Evolutionary conservation across 2,888 invertebrate genomes (phyloP).

Genomic region (Apodemia duryi): DNA sequence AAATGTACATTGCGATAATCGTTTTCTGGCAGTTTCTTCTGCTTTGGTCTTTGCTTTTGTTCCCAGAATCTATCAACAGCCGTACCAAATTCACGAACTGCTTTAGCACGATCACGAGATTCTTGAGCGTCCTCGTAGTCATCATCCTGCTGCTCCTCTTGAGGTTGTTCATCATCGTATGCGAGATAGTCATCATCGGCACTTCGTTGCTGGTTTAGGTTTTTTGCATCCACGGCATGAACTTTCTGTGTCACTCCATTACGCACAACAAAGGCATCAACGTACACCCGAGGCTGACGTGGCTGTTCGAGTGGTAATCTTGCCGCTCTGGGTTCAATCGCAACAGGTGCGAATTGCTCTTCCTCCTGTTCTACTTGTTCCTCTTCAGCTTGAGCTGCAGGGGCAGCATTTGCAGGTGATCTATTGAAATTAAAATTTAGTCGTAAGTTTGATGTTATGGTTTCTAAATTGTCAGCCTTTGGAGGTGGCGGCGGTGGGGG

Average conservation of each 20-base stretch:
- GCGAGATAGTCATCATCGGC: conserved; percentile 55
- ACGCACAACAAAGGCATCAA: conserved; percentile 67
- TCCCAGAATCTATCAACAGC: conserved; percentile 70
- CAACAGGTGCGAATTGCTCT: conserved; percentile 44
- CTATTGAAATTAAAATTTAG: conserved; percentile 65
- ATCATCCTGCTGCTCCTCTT: conserved; percentile 45
- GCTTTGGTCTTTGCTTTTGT: conserved; percentile 44
- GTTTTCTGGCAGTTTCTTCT: conserved; percentile 42
- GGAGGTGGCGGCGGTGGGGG: conserved; percentile 45
- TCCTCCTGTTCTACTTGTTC: conserved; percentile 28
- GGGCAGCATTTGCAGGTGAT: conserved; percentile 44
- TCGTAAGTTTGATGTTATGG: conserved; percentile 61
- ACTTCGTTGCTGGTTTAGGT: conserved; percentile 37
- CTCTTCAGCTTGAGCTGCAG: conserved; percentile 33
- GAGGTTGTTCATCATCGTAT: conserved; percentile 48
- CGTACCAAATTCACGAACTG: conserved; percentile 55
- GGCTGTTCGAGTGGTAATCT: conserved; percentile 50
- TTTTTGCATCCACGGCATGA: conserved; percentile 57
- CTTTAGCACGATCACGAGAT: conserved; percentile 52
- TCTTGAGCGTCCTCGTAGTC: conserved; percentile 68
- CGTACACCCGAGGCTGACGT: conserved; percentile 60
- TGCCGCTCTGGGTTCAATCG: conserved; percentile 61
- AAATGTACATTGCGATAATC: conserved; percentile 68
- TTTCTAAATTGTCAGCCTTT: conserved; percentile 53
- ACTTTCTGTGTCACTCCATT: conserved; percentile 65